Evolutionary conservation across 1,140 invertebrate genomes (phyloP).

Genomic region (Nomia melanderi): DNA sequence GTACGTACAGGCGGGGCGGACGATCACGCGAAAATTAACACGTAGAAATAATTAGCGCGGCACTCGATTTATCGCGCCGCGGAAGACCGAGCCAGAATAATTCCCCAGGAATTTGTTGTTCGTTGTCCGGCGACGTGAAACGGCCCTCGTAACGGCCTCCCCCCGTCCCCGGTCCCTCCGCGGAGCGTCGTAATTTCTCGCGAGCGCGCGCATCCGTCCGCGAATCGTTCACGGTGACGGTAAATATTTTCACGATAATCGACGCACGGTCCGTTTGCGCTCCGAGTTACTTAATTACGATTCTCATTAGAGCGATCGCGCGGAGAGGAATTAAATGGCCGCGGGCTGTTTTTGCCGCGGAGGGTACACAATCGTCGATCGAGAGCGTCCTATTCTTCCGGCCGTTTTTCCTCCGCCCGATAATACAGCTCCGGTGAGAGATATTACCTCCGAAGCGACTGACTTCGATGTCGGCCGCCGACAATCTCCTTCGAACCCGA

Average conservation of each 20-base stretch:
- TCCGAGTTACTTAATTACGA: constrained; percentile 39
- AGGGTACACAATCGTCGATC: not conserved
- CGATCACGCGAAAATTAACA: constrained; percentile 32
- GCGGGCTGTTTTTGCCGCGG: not conserved
- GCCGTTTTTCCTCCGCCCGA: too few species aligned
- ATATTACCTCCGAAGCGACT: too few species aligned
- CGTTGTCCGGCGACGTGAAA: not conserved
- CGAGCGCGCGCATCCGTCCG: not conserved
- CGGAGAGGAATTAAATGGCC: not conserved
- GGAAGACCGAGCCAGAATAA: not conserved
- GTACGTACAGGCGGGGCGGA: too few species aligned
- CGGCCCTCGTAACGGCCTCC: not conserved
- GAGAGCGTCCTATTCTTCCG: too few species aligned
- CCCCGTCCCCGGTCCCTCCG: not conserved
- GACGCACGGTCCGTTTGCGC: constrained; percentile 31
- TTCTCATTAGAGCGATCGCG: not conserved
- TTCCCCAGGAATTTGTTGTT: not conserved
- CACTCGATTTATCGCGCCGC: constrained; percentile 13
- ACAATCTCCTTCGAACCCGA: too few species aligned
- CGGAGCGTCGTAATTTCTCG: constrained; percentile 29
- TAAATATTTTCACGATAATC: constrained; percentile 46
- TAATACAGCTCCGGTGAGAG: too few species aligned
- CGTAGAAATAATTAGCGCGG: constrained; percentile 38
- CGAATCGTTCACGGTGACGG: constrained; percentile 33
- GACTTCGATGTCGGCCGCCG: too few species aligned